Conservation (phyloP, 2,113 vertebrate species). For the Stegastes partitus region DNA sequence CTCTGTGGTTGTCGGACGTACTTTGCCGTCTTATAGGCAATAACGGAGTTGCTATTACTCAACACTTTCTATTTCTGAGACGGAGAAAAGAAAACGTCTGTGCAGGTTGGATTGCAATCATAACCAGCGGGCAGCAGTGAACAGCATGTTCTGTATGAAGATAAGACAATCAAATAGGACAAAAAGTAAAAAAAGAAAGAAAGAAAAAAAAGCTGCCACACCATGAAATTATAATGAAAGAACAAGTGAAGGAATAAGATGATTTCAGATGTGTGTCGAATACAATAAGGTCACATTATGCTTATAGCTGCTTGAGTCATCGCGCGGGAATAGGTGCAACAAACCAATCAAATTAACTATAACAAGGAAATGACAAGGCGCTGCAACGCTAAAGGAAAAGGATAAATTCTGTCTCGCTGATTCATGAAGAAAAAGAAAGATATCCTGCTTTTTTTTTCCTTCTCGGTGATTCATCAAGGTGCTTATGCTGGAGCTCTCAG, state of each 20-base stretch:
- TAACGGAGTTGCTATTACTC: conserved; percentile 21
- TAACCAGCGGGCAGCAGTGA: conserved; percentile 27
- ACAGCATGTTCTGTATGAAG: conserved; percentile 22
- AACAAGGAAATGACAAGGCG: conserved; percentile 42
- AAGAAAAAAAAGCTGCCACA: background rate
- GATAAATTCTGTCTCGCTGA: conserved; percentile 23
- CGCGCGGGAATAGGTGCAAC: conserved; percentile 37
- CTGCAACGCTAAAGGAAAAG: background rate
- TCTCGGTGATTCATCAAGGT: conserved; percentile 10
- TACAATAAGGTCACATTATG: conserved; percentile 68
- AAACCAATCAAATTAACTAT: conserved; percentile 56
- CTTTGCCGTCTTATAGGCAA: background rate
- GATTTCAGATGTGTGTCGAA: conserved; percentile 64
- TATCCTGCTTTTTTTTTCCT: background rate
- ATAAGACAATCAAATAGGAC: conserved; percentile 23
- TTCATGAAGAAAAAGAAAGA: conserved; percentile 1
- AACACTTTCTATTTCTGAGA: background rate
- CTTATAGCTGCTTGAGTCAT: conserved; percentile 55
- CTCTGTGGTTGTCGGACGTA: background rate
- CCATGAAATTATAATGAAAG: conserved; percentile 52
- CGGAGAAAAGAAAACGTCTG: conserved; percentile 18
- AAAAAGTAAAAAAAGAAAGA: background rate
- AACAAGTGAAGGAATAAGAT: conserved; percentile 36
- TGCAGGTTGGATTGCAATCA: conserved; percentile 46
- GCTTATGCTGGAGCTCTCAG: background rate